Conservation (phyloP, 2,797 vertebrate genomes). For the Brotula barbata region DNA sequence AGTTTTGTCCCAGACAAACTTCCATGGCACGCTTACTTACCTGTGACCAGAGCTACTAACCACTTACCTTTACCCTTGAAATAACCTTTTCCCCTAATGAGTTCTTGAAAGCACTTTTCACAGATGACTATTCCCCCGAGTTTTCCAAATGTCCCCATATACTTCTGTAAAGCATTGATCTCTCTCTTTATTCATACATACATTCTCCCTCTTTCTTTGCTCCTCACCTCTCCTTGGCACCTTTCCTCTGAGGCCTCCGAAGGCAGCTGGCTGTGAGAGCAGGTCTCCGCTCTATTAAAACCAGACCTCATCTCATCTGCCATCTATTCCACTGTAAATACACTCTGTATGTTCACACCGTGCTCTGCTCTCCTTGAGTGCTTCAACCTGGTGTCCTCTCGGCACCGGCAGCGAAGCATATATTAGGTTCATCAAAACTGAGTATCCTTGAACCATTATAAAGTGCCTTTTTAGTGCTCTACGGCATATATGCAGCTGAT, state of each 20-base stretch:
- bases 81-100: slow-evolving; percentile 49
- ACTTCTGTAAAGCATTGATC: slow-evolving; percentile 12
- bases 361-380: slow-evolving; percentile 58
- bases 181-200: slow-evolving; percentile 9
- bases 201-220: slow-evolving; percentile 11
- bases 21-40: not conserved
- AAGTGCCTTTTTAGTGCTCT: slow-evolving; percentile 57
- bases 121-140: slow-evolving; percentile 32
- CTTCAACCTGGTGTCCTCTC: slow-evolving; percentile 59
- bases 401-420: slow-evolving; percentile 50
- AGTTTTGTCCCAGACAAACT: not conserved
- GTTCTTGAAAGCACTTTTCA: slow-evolving; percentile 33
- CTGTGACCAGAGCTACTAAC: slow-evolving; percentile 2
- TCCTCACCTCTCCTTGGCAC: slow-evolving; percentile 67
- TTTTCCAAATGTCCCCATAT: slow-evolving; percentile 26
- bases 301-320: slow-evolving; percentile 67
- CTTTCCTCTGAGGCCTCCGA: slow-evolving; percentile 64
- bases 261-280: slow-evolving; percentile 66
- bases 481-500: slow-evolving; percentile 33
- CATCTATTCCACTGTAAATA: slow-evolving; percentile 70
- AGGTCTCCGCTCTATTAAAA: slow-evolving; percentile 69
- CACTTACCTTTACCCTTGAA: slow-evolving; percentile 37
- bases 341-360: slow-evolving; percentile 55
- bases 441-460: slow-evolving; percentile 69
- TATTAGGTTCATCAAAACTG: slow-evolving; percentile 60